Evolutionary conservation across 1,140 invertebrate genomes (phyloP).

Genomic region (Idris sp.): DNA sequence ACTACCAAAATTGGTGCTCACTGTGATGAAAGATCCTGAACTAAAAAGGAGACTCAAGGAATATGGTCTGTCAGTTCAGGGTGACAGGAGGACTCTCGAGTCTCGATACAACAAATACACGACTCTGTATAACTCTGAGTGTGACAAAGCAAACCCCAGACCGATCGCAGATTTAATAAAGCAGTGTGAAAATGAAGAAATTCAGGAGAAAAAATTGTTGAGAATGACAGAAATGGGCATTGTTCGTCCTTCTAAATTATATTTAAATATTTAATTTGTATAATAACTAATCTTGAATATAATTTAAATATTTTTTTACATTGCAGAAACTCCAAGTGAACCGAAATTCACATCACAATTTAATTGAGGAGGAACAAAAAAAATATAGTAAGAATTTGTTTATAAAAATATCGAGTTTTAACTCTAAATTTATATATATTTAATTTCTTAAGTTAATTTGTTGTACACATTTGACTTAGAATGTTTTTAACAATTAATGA

Average conservation of each 20-base stretch:
- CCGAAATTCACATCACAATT: conserved; percentile 70
- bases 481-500: not conserved
- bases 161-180: conserved; percentile 73
- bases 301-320: not conserved
- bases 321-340: conserved; percentile 40
- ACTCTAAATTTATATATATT: no score
- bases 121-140: conserved; percentile 78
- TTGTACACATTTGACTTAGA: no score
- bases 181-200: conserved; percentile 77
- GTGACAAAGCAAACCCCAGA: conserved; percentile 76
- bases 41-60: conserved; percentile 79
- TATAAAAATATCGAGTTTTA: no score
- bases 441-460: no score
- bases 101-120: conserved; percentile 75
- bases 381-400: conserved; percentile 76
- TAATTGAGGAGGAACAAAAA: conserved; percentile 75
- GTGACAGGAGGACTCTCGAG: conserved; percentile 77
- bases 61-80: conserved; percentile 75
- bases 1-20: conserved; percentile 80
- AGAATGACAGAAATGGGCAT: conserved; percentile 24
- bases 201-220: conserved; percentile 69
- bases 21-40: conserved; percentile 79
- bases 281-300: no score
- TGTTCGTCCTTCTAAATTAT: conserved; percentile 17
- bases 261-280: not conserved